phyloP scores from a whole-genome alignment of 2,888 invertebrate genomes.

The Steinernema scapterisci region DNA sequence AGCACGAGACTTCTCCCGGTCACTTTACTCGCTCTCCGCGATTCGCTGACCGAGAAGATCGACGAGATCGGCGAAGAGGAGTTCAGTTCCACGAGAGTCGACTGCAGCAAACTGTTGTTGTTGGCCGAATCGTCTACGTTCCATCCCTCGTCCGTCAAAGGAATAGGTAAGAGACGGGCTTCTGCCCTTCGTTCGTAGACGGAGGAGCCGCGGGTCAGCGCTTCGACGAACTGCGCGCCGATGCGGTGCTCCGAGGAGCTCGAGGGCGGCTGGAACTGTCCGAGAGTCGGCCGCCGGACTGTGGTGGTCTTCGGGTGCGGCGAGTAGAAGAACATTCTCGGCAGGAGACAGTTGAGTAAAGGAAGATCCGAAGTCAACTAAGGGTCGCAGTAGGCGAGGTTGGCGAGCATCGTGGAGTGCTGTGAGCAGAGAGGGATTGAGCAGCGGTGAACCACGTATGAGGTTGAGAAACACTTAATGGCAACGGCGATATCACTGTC shows the following conservation, averaged over 20 bases:
- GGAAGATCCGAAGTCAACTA: constrained; percentile 27
- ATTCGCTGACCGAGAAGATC: constrained; percentile 54
- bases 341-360: not conserved
- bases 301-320: constrained; percentile 47
- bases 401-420: constrained; percentile 30
- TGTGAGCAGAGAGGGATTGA: constrained; percentile 24
- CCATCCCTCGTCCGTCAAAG: constrained; percentile 35
- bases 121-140: constrained; percentile 31
- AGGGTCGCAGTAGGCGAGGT: not conserved
- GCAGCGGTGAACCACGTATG: constrained; percentile 8
- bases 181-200: constrained; percentile 34
- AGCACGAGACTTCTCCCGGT: constrained; percentile 44
- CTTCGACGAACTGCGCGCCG: constrained; percentile 40
- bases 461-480: not conserved
- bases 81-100: constrained; percentile 39
- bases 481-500: not conserved
- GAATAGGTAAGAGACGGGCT: not conserved
- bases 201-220: constrained; percentile 40
- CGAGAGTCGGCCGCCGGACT: constrained; percentile 43
- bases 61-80: constrained; percentile 52
- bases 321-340: constrained; percentile 61
- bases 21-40: constrained; percentile 40
- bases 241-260: constrained; percentile 27
- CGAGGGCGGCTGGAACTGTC: constrained; percentile 22
- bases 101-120: constrained; percentile 38